A percentile compares a stretch with the other conserved stretches of the same genome.
Conservation (phyloP, 2,888 invertebrate species). For the Tortricodes alternella region DNA sequence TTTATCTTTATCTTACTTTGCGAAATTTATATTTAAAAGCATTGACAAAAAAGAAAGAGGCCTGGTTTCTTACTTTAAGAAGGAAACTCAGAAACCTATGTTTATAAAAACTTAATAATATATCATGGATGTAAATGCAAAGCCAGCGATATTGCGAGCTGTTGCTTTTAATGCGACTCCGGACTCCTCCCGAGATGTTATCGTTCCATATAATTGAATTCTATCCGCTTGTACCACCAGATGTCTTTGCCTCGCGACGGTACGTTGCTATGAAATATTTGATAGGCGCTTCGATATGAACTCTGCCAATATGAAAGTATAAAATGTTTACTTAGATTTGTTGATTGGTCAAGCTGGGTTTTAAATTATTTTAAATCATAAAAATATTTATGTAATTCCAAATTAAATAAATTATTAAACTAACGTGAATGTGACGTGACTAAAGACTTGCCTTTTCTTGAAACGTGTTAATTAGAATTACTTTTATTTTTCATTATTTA, state of each 20-base stretch:
- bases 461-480: too few species aligned
- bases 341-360: too few species aligned
- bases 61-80: not conserved
- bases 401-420: too few species aligned
- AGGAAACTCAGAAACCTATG: not conserved
- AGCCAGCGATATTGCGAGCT: conserved; percentile 45
- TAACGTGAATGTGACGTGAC: too few species aligned
- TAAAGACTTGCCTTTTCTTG: too few species aligned
- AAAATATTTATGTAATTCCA: too few species aligned
- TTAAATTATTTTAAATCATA: too few species aligned
- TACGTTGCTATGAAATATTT: conserved; percentile 32
- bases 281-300: conserved; percentile 30
- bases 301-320: not conserved
- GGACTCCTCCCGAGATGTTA: conserved; percentile 44
- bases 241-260: conserved; percentile 29
- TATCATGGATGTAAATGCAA: conserved; percentile 43
- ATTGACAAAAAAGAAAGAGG: too few species aligned
- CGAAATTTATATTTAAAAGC: too few species aligned
- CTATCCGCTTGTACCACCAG: conserved; percentile 35
- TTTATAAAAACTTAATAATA: conserved; percentile 27
- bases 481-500: too few species aligned
- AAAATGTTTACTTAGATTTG: too few species aligned
- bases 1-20: too few species aligned
- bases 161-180: conserved; percentile 57
- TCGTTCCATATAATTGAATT: conserved; percentile 38